Conservation (phyloP, 2,797 vertebrate genomes). For the Zenarchopterus dispar region DNA sequence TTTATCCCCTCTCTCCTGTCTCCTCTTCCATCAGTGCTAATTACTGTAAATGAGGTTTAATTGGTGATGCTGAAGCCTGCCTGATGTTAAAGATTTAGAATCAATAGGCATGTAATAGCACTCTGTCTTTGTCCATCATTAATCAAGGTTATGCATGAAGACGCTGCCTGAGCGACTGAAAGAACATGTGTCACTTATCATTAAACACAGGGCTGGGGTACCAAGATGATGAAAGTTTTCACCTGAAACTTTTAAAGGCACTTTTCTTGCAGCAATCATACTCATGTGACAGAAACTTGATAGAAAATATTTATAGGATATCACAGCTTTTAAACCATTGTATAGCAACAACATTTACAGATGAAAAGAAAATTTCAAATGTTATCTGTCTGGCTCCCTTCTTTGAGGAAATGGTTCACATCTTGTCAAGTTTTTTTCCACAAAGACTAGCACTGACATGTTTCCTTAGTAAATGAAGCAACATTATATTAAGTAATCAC, state of each 20-base stretch:
- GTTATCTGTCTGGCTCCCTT: slow-evolving; percentile 5
- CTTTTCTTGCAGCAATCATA: background rate
- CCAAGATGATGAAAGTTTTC: slow-evolving; percentile 20
- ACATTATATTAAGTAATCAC: slow-evolving; percentile 29
- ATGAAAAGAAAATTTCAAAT: slow-evolving; percentile 1
- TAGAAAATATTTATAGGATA: background rate
- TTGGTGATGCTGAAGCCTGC: slow-evolving; percentile 71
- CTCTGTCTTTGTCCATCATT: slow-evolving; percentile 73
- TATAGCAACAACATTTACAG: slow-evolving; percentile 4
- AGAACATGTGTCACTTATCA: slow-evolving; percentile 71
- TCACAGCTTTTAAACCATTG: background rate
- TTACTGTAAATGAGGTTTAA: slow-evolving; percentile 78
- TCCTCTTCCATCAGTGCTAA: slow-evolving; percentile 72
- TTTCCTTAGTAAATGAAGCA: slow-evolving; percentile 11
- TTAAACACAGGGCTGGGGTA: slow-evolving; percentile 25
- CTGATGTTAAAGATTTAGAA: slow-evolving; percentile 75
- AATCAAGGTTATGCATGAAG: slow-evolving; percentile 75
- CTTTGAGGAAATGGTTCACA: background rate
- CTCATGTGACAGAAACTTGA: background rate
- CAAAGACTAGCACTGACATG: background rate
- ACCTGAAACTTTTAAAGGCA: slow-evolving; percentile 17
- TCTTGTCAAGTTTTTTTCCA: slow-evolving; percentile 2
- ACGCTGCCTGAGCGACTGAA: slow-evolving; percentile 26
- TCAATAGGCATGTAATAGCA: slow-evolving; percentile 77
- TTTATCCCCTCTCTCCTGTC: slow-evolving; percentile 55